Evolutionary conservation across 2,113 vertebrate genomes (phyloP).

Genomic region (Pongo abelii): DNA sequence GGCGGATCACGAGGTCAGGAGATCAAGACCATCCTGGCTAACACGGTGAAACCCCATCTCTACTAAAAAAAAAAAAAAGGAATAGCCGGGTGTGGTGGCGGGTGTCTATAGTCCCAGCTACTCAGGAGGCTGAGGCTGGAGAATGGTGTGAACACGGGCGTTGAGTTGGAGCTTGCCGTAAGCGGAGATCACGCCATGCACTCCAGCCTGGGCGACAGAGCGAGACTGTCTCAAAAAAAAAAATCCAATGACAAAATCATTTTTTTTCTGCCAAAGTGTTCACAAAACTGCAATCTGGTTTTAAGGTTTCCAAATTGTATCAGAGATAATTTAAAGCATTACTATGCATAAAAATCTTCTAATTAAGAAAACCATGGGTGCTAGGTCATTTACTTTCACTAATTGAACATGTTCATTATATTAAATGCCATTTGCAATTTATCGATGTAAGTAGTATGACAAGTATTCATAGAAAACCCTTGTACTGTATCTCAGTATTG

Average conservation of each 20-base stretch:
- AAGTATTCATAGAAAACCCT: background rate
- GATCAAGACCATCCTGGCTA: too few species aligned
- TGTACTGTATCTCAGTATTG: background rate
- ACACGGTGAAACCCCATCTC: too few species aligned
- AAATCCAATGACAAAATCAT: background rate
- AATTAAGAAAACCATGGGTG: background rate
- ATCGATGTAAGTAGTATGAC: background rate
- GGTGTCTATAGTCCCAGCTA: too few species aligned
- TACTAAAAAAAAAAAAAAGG: too few species aligned
- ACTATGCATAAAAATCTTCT: background rate
- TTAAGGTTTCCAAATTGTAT: conserved; percentile 36
- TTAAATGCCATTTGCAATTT: background rate
- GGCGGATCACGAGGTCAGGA: too few species aligned
- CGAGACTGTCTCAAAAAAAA: too few species aligned
- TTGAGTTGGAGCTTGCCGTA: too few species aligned
- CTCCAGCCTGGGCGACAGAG: too few species aligned
- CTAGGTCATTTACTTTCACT: background rate
- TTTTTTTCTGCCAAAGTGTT: background rate
- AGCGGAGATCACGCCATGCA: too few species aligned
- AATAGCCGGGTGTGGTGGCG: too few species aligned
- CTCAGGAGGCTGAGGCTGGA: too few species aligned
- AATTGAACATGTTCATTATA: background rate
- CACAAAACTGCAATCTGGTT: background rate
- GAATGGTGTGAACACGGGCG: too few species aligned
- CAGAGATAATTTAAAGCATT: conserved; percentile 10